Conservation (phyloP, 2,888 invertebrate species). For the Fragum sueziense region DNA sequence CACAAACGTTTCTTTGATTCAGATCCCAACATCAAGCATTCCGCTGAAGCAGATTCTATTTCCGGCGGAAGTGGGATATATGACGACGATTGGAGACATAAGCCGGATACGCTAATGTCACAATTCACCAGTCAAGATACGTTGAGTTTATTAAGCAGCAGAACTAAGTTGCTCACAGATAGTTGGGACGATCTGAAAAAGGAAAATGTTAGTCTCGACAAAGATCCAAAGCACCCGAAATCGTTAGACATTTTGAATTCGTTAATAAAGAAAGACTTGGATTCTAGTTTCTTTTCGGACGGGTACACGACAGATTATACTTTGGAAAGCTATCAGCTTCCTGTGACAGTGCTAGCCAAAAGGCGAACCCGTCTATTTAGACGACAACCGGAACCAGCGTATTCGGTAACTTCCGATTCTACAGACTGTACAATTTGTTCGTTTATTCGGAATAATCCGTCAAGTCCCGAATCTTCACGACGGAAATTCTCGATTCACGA, state of each 20-base stretch:
- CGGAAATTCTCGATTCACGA: conserved; percentile 43
- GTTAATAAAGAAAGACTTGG: conserved; percentile 59
- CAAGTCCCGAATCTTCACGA: conserved; percentile 41
- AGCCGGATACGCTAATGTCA: conserved; percentile 50
- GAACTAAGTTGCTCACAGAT: conserved; percentile 66
- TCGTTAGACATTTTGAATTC: conserved; percentile 58
- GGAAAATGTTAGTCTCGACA: conserved; percentile 27
- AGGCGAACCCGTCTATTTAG: conserved; percentile 18
- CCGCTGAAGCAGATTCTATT: conserved; percentile 57
- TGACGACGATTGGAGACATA: conserved; percentile 51
- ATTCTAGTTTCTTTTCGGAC: conserved; percentile 67
- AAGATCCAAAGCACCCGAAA: conserved; percentile 42
- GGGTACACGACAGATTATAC: conserved; percentile 68
- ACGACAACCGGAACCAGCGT: conserved; percentile 39
- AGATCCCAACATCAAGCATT: conserved; percentile 48
- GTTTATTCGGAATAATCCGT: conserved; percentile 53
- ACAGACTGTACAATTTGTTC: conserved; percentile 68
- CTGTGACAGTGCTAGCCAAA: conserved; percentile 65
- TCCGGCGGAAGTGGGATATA: conserved; percentile 54
- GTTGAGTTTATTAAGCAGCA: conserved; percentile 55
- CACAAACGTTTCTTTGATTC: conserved; percentile 68
- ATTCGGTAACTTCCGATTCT: conserved; percentile 62
- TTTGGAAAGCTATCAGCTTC: conserved; percentile 64
- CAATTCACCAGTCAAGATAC: conserved; percentile 48
- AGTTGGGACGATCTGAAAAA: conserved; percentile 66